These are phyloP conservation scores for Falcaria lacertinaria DNA, from an alignment of 2,888 invertebrate genomes.

Conservation along the genomic window DNA sequence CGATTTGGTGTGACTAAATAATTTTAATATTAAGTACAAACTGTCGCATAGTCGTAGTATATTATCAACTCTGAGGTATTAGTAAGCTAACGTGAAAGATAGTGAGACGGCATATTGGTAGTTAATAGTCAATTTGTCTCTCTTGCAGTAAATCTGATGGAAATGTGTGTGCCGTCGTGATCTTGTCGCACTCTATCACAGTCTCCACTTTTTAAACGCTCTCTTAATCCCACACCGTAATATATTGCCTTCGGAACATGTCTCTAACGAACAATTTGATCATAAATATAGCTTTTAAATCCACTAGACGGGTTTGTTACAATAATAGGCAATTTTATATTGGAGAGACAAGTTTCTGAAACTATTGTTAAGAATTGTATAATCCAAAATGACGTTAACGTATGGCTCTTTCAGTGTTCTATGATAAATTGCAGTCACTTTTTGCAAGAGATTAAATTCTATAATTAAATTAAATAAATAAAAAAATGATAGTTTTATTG, in stretches of 20 bases:
- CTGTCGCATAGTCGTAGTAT: no score
- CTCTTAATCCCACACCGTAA: conserved; percentile 45
- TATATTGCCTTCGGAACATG: conserved; percentile 32
- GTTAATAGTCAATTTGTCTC: conserved; percentile 66
- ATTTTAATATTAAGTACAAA: no score
- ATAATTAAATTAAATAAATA: no score
- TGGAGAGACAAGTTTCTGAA: background rate
- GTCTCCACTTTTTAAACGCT: conserved; percentile 45
- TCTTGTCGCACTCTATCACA: conserved; percentile 59
- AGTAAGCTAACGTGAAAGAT: no score
- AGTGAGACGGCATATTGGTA: conserved; percentile 37
- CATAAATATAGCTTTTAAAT: conserved; percentile 5
- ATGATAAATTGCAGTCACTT: no score
- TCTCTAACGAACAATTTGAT: background rate
- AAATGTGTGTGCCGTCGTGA: conserved; percentile 38
- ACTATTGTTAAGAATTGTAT: no score
- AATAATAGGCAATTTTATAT: background rate
- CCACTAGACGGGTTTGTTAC: background rate
- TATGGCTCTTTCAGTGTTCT: no score
- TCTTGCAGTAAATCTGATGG: conserved; percentile 25
- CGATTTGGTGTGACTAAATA: no score
- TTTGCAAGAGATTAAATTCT: no score
- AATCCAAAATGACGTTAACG: no score
- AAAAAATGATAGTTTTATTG: no score
- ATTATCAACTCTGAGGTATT: no score